These are phyloP conservation scores for Pammene aurita DNA, from an alignment of 2,888 invertebrate genomes.

Conservation along the genomic window DNA sequence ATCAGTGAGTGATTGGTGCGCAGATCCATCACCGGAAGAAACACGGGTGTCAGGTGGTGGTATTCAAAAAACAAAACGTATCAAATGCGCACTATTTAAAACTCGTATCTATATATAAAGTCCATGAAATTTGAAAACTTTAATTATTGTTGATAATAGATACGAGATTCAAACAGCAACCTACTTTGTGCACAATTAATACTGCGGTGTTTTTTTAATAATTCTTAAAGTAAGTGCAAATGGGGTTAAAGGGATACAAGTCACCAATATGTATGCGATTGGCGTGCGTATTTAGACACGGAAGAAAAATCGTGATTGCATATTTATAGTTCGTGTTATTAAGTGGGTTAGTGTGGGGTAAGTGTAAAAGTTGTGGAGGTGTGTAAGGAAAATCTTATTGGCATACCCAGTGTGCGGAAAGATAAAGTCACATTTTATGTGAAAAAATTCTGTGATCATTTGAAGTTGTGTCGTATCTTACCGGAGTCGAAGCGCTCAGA, in stretches of 20 bases:
- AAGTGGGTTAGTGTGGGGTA: constrained; percentile 23
- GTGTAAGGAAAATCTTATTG: constrained; percentile 30
- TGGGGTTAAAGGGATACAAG: constrained; percentile 1
- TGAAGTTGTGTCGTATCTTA: constrained; percentile 51
- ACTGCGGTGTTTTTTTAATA: background rate
- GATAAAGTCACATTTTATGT: constrained; percentile 24
- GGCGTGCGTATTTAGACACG: background rate
- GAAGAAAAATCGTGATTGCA: constrained; percentile 22
- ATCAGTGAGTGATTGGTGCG: constrained; percentile 47
- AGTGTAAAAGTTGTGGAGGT: constrained; percentile 20
- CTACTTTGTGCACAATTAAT: constrained; percentile 18
- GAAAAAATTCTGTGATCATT: constrained; percentile 14
- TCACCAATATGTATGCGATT: constrained; percentile 31
- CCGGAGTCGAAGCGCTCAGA: constrained; percentile 64
- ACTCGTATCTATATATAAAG: constrained; percentile 1
- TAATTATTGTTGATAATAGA: background rate
- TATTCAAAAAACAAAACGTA: constrained; percentile 37
- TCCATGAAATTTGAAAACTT: background rate
- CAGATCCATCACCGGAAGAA: constrained; percentile 45
- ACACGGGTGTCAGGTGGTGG: constrained; percentile 37
- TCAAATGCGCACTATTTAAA: constrained; percentile 12
- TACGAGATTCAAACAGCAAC: constrained; percentile 18
- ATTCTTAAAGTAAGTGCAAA: constrained; percentile 12
- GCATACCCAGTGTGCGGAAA: constrained; percentile 37
- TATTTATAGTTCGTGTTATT: constrained; percentile 22